These are phyloP conservation scores for Laterallus jamaicensis DNA, from an alignment of 2,113 vertebrate species.

Conservation along the genomic window DNA sequence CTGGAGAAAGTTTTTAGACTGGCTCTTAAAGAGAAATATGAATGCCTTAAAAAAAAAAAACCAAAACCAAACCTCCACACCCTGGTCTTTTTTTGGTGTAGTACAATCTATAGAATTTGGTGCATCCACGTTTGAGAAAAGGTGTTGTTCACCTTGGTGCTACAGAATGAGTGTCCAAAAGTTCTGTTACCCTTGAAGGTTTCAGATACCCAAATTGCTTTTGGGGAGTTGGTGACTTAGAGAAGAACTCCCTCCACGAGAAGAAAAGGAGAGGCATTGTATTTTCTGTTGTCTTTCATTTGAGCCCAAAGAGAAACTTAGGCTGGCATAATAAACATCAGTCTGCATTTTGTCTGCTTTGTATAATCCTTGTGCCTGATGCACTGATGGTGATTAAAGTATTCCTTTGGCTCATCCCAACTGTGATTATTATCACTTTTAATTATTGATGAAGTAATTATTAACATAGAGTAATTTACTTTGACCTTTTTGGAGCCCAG, in stretches of 20 bases:
- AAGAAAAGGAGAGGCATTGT: neutral
- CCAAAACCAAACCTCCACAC: neutral
- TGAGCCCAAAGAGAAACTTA: neutral
- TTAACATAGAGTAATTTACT: neutral
- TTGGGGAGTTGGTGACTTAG: neutral
- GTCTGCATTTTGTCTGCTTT: neutral
- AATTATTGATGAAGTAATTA: conserved; percentile 48
- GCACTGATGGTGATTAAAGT: neutral
- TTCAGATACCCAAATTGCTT: neutral
- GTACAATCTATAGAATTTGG: neutral
- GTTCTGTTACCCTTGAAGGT: neutral
- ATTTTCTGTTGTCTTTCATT: neutral
- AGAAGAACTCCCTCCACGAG: neutral
- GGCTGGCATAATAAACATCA: neutral
- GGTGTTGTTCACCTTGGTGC: neutral
- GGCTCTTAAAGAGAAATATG: neutral
- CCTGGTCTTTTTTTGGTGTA: neutral
- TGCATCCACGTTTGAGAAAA: neutral
- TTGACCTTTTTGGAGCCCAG: neutral
- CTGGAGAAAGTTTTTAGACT: neutral
- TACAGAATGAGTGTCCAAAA: neutral
- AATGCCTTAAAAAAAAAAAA: neutral
- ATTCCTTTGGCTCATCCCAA: neutral
- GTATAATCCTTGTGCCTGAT: neutral
- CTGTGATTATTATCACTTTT: conserved; percentile 4